Evolutionary conservation across 30 jellyfish, hydroid and myxozoan genomes (phyloP).

Genomic region (Aurelia sp.): DNA sequence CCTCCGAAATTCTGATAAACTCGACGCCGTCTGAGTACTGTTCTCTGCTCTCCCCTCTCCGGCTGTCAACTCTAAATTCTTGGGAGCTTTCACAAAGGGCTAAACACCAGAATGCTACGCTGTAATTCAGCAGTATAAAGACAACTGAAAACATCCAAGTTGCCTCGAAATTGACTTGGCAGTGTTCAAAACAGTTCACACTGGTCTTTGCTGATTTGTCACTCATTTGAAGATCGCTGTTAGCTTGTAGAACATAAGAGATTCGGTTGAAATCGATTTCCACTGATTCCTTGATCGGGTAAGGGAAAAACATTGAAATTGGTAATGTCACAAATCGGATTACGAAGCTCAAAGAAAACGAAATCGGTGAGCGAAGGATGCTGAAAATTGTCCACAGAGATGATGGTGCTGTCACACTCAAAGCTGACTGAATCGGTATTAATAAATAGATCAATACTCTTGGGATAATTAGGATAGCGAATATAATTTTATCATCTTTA

Average conservation of each 20-base stretch:
- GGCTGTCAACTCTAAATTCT: slow-evolving; percentile 14
- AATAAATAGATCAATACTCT: slow-evolving; percentile 7
- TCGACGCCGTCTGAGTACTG: slow-evolving; percentile 52
- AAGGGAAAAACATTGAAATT: slow-evolving; percentile 33
- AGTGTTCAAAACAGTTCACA: slow-evolving; percentile 13
- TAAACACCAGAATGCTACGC: slow-evolving; percentile 36
- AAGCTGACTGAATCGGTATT: slow-evolving; percentile 32
- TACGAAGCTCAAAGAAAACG: slow-evolving; percentile 3
- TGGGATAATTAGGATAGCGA: slow-evolving; percentile 2
- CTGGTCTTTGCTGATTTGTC: neutral
- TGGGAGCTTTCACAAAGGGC: neutral
- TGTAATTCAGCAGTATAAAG: slow-evolving; percentile 15
- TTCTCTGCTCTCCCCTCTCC: slow-evolving; percentile 37
- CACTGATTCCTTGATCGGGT: slow-evolving; percentile 21
- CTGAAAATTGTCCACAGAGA: slow-evolving; percentile 11
- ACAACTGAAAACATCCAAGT: slow-evolving; percentile 25
- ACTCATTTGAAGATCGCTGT: too few species aligned
- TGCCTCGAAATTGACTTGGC: slow-evolving; percentile 26
- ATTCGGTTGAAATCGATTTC: slow-evolving; percentile 6
- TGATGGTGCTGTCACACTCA: slow-evolving; percentile 1
- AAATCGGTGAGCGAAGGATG: slow-evolving; percentile 41
- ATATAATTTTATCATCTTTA: slow-evolving; percentile 4
- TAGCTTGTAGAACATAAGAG: neutral
- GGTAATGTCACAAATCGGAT: slow-evolving; percentile 21
- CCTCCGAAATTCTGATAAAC: slow-evolving; percentile 51